Percentiles rank a stretch among this genome's conserved stretches.
Conservation (phyloP, 1,140 invertebrate species). For the Ruditapes philippinarum region DNA sequence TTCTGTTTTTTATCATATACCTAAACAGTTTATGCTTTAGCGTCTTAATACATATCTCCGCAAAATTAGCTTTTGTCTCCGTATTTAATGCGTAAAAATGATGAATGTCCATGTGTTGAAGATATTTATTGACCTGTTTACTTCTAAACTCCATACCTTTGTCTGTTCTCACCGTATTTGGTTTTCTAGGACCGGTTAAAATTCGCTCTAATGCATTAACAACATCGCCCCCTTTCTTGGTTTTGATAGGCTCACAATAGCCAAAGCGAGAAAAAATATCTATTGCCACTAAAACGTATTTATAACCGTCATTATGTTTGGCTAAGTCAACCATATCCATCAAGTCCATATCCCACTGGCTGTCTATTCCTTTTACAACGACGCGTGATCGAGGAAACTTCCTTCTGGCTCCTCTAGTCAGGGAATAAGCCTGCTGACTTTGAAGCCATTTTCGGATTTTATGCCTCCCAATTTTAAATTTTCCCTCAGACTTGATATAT, state of each 20-base stretch:
- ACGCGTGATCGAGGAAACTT: neutral
- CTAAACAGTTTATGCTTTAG: slow-evolving; percentile 39
- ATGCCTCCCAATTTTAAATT: slow-evolving; percentile 51
- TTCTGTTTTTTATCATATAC: slow-evolving; percentile 28
- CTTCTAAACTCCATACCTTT: slow-evolving; percentile 16
- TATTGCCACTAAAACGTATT: slow-evolving; percentile 1
- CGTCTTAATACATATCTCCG: neutral
- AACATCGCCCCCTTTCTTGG: slow-evolving; percentile 1
- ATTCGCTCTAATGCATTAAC: neutral
- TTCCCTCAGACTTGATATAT: neutral
- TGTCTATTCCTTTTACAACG: slow-evolving; percentile 12
- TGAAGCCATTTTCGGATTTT: slow-evolving; percentile 54
- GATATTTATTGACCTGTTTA: neutral
- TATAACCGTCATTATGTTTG: slow-evolving; percentile 14
- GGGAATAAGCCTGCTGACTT: slow-evolving; percentile 51
- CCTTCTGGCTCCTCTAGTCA: slow-evolving; percentile 7
- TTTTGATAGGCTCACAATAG: slow-evolving; percentile 13
- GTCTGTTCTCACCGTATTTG: neutral
- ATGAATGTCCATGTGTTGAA: neutral
- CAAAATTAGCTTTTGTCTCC: slow-evolving; percentile 40
- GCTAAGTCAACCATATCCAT: slow-evolving; percentile 37
- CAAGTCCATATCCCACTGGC: slow-evolving; percentile 40
- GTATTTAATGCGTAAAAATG: slow-evolving; percentile 11
- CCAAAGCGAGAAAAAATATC: slow-evolving; percentile 28
- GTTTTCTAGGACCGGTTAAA: slow-evolving; percentile 1